Conservation (phyloP, 2,113 vertebrate species). For the Phrynosoma platyrhinos region DNA sequence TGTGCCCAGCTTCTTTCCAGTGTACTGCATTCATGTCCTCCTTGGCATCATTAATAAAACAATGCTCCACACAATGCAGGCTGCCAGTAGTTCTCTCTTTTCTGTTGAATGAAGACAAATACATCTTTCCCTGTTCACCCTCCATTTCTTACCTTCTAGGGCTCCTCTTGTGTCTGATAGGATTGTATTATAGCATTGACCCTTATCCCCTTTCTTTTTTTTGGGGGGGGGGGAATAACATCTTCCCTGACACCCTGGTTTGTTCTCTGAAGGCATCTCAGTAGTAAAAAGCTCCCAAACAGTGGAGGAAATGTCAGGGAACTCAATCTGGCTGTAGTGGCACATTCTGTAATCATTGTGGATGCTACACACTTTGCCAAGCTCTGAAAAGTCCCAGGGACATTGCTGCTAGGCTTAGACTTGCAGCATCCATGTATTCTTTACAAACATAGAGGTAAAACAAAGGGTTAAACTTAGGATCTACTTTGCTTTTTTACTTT, state of each 20-base stretch:
- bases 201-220: slow-evolving; percentile 15
- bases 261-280: neutral
- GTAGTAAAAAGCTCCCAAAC: neutral
- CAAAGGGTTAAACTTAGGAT: no score
- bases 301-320: neutral
- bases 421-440: neutral
- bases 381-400: neutral
- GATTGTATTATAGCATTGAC: neutral
- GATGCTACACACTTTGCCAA: neutral
- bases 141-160: neutral
- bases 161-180: neutral
- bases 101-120: slow-evolving; percentile 3
- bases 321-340: neutral
- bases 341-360: neutral
- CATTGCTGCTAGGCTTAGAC: neutral
- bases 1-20: slow-evolving; percentile 50
- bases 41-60: slow-evolving; percentile 57
- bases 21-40: slow-evolving; percentile 43
- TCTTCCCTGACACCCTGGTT: neutral
- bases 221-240: slow-evolving; percentile 8
- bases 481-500: no score
- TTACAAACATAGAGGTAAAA: neutral
- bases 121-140: neutral
- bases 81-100: slow-evolving; percentile 17
- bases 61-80: slow-evolving; percentile 33